Conservation (phyloP, 2,888 invertebrate species). For the Acanthacorydalis orientalis region DNA sequence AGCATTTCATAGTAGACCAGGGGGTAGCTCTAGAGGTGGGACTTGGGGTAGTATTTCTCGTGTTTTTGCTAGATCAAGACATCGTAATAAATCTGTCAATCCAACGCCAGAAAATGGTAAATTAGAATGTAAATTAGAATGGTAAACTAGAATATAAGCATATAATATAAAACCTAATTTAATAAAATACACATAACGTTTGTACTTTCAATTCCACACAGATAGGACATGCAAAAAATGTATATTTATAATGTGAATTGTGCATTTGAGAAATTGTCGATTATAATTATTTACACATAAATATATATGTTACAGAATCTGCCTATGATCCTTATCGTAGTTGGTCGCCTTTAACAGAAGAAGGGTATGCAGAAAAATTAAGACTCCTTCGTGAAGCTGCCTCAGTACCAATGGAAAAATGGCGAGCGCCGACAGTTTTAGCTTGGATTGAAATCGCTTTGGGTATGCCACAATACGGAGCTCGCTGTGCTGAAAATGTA, state of each 20-base stretch:
- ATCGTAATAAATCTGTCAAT: constrained; percentile 57
- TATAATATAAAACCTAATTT: too few relatives aligned
- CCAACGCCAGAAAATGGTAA: constrained; percentile 46
- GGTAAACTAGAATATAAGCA: neutral
- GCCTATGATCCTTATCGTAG: constrained; percentile 34
- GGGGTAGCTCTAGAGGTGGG: constrained; percentile 47
- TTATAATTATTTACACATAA: neutral
- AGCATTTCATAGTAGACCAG: constrained; percentile 22
- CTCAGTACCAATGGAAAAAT: constrained; percentile 70
- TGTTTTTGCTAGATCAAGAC: constrained; percentile 72
- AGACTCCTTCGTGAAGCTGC: constrained; percentile 63
- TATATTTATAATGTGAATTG: neutral
- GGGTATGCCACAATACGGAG: constrained; percentile 87
- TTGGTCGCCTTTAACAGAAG: constrained; percentile 51
- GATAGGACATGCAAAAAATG: neutral
- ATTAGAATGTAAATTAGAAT: neutral
- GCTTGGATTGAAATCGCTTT: constrained; percentile 90
- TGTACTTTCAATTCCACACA: neutral
- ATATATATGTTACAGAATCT: neutral
- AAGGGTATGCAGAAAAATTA: constrained; percentile 61
- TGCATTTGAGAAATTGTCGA: neutral
- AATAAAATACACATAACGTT: neutral
- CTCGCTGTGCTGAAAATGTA: constrained; percentile 80
- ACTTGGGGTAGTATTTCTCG: constrained; percentile 86
- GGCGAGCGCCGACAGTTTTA: constrained; percentile 84